Evolutionary conservation across 2,797 vertebrate species (phyloP), one percentile per base, ranked within the genome.

Genomic region (Schizothorax lantsangensis): DNA sequence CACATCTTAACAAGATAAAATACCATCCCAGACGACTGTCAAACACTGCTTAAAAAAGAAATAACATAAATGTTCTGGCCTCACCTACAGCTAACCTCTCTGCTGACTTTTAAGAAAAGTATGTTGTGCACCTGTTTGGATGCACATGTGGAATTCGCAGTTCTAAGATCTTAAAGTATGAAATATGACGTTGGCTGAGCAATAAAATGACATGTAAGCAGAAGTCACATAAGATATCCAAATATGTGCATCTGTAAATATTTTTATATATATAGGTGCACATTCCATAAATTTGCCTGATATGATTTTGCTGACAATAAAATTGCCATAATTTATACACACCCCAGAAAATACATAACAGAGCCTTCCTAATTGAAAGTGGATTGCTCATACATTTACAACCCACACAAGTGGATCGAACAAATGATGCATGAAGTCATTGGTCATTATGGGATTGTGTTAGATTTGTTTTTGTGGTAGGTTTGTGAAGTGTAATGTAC

Each of bases 1-100:
- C 59, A 85, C 83, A 52, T 86, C 84, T 2, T 2, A 7, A 14
- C 30, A 84, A 89, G 90, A 92, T 89, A 91, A 87, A 75, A 83
- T 62, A 77, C 80, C 72, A 0, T 69, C 64, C 79, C 14, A 7
- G 26, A 14, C 1, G 84, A 87, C 26, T 84, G 83, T 72, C 78
- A 81, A 75, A 83, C 81, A 73, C n/a, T 54, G 43, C 47, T 66
- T 54, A n/a, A 73, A 84, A 83, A 85, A 85, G 23, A 66, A 54
- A 40, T 64, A 30, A 43, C n/a, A 86, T 33, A 79, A 47, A 79
- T 79, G 78, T 15, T 71, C 69, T 43, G 57, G 59, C 19, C 79
- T 66, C 43, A 66, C n/a, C 49, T 78, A 33, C 4, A 19, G 1
- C 15, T 43, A 33, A 21, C n/a, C 8, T 62, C 54, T 12, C 26